These are phyloP conservation scores for Mus caroli DNA, from an alignment of 2,797 vertebrate genomes.

Conservation along the genomic window DNA sequence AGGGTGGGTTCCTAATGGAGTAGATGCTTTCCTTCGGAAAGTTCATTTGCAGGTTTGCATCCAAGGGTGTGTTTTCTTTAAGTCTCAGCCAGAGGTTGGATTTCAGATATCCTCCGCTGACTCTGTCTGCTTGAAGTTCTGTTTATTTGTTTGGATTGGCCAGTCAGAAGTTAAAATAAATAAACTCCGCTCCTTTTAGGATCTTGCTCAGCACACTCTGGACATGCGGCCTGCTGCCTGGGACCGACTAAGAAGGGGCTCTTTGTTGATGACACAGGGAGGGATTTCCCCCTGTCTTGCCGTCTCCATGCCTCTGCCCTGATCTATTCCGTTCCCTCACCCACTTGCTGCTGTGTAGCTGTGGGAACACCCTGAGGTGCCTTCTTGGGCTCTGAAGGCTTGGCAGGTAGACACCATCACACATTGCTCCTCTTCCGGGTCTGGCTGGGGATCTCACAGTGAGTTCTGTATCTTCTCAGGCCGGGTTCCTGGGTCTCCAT, in stretches of 20 bases:
- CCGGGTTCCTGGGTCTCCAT: accelerated
- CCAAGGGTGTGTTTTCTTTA: constrained; percentile 53
- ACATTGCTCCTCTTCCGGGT: accelerated
- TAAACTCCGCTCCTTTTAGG: neutral
- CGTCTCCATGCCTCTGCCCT: neutral
- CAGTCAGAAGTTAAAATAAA: constrained; percentile 48
- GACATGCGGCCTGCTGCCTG: neutral
- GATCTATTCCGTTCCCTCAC: neutral
- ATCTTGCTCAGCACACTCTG: neutral
- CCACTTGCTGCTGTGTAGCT: neutral
- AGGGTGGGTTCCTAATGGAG: neutral
- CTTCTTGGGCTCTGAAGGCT: accelerated
- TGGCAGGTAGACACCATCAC: accelerated
- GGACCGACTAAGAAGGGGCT: neutral
- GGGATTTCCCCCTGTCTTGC: neutral
- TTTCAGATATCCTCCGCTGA: constrained; percentile 60
- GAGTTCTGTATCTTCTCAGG: neutral
- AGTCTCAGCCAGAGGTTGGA: constrained; percentile 65
- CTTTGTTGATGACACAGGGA: neutral
- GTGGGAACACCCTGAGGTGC: neutral
- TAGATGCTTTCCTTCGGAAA: constrained; percentile 63
- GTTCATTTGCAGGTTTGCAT: constrained; percentile 66
- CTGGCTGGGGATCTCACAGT: accelerated
- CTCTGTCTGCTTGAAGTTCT: constrained; percentile 53
- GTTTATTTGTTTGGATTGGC: constrained; percentile 76